Evolutionary conservation across 64 coral and sea anemone genomes (phyloP).

Genomic region (Dendronephthya gigantea): DNA sequence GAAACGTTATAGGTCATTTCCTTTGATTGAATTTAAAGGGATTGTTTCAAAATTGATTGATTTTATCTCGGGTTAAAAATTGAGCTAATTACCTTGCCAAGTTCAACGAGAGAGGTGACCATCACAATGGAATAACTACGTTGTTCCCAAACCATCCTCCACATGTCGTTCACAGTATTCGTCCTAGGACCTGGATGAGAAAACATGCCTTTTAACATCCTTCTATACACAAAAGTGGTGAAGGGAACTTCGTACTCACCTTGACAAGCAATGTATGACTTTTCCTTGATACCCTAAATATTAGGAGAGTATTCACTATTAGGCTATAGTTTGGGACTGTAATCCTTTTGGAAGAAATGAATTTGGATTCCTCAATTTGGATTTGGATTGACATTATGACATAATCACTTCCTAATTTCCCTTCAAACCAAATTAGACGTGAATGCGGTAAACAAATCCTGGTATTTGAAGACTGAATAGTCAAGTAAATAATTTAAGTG

Average conservation of each 20-base stretch:
- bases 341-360: not conserved
- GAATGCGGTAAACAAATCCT: no score
- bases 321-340: not conserved
- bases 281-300: slow-evolving; percentile 50
- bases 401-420: no score
- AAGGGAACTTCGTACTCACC: not conserved
- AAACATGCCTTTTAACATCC: not conserved
- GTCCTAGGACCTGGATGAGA: slow-evolving; percentile 52
- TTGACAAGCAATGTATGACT: not conserved
- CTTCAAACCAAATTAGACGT: no score
- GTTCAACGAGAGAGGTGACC: slow-evolving; percentile 58
- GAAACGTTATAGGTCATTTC: not conserved
- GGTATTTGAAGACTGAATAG: no score
- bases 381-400: no score
- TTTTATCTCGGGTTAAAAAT: no score
- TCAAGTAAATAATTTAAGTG: no score
- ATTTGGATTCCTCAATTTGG: no score
- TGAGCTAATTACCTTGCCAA: slow-evolving; percentile 55
- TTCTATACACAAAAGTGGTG: no score
- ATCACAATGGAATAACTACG: slow-evolving; percentile 56
- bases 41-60: no score
- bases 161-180: slow-evolving; percentile 68
- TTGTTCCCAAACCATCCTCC: slow-evolving; percentile 98
- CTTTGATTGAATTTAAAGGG: not conserved
- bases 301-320: not conserved